These are phyloP conservation scores for Pipistrellus pygmaeus DNA, from an alignment of 2,797 vertebrate genomes.

Conservation along the genomic window DNA sequence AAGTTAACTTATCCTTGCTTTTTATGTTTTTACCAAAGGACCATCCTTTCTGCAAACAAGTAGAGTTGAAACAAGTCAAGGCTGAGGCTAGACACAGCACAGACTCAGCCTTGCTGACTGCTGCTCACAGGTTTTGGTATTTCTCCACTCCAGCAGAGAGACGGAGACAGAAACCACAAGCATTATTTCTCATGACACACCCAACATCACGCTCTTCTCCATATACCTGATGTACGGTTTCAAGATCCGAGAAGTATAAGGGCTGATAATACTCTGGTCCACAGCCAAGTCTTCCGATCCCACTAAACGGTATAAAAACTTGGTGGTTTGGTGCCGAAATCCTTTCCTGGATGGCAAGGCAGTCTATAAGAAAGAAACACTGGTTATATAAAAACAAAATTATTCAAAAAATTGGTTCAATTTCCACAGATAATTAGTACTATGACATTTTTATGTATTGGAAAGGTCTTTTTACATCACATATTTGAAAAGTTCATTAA, in stretches of 20 bases:
- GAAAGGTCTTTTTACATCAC: slow-evolving; percentile 15
- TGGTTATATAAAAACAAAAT: slow-evolving; percentile 43
- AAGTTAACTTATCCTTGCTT: slow-evolving; percentile 20
- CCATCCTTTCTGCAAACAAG: slow-evolving; percentile 11
- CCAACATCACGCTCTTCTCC: not conserved
- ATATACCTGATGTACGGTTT: slow-evolving; percentile 93
- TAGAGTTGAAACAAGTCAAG: not conserved
- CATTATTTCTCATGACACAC: not conserved
- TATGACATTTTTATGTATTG: not conserved
- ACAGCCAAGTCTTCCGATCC: slow-evolving; percentile 91
- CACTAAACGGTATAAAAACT: slow-evolving; percentile 96
- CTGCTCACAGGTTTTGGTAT: not conserved
- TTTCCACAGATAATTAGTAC: not conserved
- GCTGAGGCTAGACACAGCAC: not conserved
- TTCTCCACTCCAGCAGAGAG: not conserved
- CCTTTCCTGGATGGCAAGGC: slow-evolving; percentile 88
- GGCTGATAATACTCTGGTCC: slow-evolving; percentile 95
- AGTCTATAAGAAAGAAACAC: slow-evolving; percentile 85
- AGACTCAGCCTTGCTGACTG: not conserved
- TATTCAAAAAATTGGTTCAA: slow-evolving; percentile 24
- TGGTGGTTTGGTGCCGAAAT: slow-evolving; percentile 88
- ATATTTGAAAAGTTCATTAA: not conserved
- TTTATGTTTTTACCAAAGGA: slow-evolving; percentile 40
- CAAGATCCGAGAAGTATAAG: slow-evolving; percentile 94
- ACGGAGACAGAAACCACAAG: not conserved